Evolutionary conservation across 2,113 vertebrate genomes (phyloP), one percentile per base, ranked within the genome.

Genomic region (Corythornis madagascariensis): DNA sequence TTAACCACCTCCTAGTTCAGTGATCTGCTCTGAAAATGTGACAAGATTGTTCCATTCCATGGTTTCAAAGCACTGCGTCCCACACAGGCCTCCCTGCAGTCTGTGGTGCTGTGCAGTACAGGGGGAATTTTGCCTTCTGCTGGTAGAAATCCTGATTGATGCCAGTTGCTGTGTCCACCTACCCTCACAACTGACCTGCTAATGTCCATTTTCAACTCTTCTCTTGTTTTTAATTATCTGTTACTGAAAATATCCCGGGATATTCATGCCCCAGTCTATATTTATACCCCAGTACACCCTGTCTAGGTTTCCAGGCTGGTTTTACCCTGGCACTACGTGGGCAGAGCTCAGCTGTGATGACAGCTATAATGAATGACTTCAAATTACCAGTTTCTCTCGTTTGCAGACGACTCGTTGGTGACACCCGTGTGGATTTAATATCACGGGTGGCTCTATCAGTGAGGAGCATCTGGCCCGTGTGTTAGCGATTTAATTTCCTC

Each of bases 231-330:
- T 61, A 33, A 59, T 8, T 55, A 35, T 38, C 14, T n/a, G 17
- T 9, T 31, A 14, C 16, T 77, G 52, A 29, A 50, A 77, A 71
- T 48, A 42, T 7, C 26, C 64, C 60, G 47, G 15, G 42, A 6
- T 12, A 7, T 7, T 28, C 29, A 13, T 19, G 33, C 8, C 33
- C n/a, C 63, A 42, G 9, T 8, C 8, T 65, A 29, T 9, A 31
- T 22, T 47, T 24, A 6, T 2, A 9, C 12, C 16, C 1, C 11
- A 10, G 13, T 4, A 15, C 18, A 55, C 31, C 47, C 21, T 22
- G 2, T 6, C 0, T 21, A 10, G 6, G 19, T 20, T 64, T 21
- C 25, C 17, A 19, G 5, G 11, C 3, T 17, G 7, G 3, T 42
- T 55, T 83, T 57, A 50, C 43, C 60, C 38, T 3, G 2, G 33